Evolutionary conservation across 2,888 invertebrate genomes (phyloP), one percentile per base, ranked within the genome.

Genomic region (Helobdella robusta): DNA sequence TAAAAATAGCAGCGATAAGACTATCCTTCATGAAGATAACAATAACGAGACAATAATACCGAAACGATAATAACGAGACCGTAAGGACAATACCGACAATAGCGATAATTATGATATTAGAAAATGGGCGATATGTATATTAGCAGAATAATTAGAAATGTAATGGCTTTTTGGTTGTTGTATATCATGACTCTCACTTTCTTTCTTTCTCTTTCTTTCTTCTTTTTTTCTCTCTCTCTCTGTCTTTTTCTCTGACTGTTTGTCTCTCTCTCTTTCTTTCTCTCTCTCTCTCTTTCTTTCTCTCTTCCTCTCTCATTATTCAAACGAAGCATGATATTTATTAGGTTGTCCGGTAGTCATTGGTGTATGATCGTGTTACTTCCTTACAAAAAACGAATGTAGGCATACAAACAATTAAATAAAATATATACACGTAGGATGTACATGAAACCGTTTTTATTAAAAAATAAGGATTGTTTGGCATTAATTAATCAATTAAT

Each of bases 31-130:
- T n/a, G n/a, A n/a, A n/a, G n/a, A n/a, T n/a, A n/a, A n/a, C n/a
- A 15, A 15, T n/a, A 40, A n/a, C 44, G 44, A n/a, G 44, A n/a
- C 11, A n/a, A 11, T 40, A 56, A 30, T 56, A 56, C 32, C 32
- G 30, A 56, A 25, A 8, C 4, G 25, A 56, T 5, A 28, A 30
- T 30, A n/a, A n/a, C n/a, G 1, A 32, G 56, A 25, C 56, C 56
- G 56, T 11, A n/a, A 28, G 28, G 28, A 28, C 28, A 56, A 56
- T 56, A 56, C 32, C 32, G 56, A 56, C 56, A 56, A 32, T 25
- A 32, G 30, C 20, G 32, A 30, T 30, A 56, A 56, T 56, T n/a
- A 32, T n/a, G n/a, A n/a, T n/a, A n/a, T n/a, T n/a, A n/a, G n/a
- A n/a, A n/a, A n/a, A n/a, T n/a, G n/a, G n/a, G n/a, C n/a, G n/a